Conservation (phyloP, 2,888 invertebrate genomes). For the Gari tellinella region DNA sequence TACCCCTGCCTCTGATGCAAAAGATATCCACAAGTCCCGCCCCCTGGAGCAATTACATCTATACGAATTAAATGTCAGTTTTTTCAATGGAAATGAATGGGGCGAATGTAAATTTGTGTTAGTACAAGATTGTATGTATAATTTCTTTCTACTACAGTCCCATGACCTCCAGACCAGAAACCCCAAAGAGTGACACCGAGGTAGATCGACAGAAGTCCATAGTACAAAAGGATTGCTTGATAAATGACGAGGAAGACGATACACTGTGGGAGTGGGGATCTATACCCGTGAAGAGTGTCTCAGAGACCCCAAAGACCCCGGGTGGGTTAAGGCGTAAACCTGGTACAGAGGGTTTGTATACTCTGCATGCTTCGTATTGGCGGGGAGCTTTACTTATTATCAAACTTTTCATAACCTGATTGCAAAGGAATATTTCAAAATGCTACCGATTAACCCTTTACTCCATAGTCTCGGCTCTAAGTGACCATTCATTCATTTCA, state of each 20-base stretch:
- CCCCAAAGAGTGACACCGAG: slow-evolving; percentile 95
- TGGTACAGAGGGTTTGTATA: slow-evolving; percentile 4
- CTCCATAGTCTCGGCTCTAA: too few relatives aligned
- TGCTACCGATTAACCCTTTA: too few relatives aligned
- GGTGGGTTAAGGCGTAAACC: background rate
- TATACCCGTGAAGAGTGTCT: slow-evolving; percentile 57
- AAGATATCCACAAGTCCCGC: too few relatives aligned
- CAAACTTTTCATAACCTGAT: too few relatives aligned
- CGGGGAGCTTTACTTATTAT: too few relatives aligned
- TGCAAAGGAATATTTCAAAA: too few relatives aligned
- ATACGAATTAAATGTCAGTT: too few relatives aligned
- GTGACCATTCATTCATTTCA: too few relatives aligned
- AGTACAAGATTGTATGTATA: background rate
- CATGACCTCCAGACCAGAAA: slow-evolving; percentile 66
- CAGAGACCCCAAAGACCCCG: background rate
- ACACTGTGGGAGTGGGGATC: slow-evolving; percentile 81
- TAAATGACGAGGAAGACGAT: slow-evolving; percentile 62
- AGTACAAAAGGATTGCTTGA: slow-evolving; percentile 84
- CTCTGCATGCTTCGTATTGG: background rate
- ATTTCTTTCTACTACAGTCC: slow-evolving; percentile 62
- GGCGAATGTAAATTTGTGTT: too few relatives aligned
- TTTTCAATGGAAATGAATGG: too few relatives aligned
- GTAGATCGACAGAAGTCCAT: slow-evolving; percentile 87
- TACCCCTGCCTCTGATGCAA: too few relatives aligned
- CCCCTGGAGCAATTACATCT: too few relatives aligned